These are phyloP conservation scores for Amphipoea oculea DNA, from an alignment of 2,888 invertebrate genomes.

Conservation along the genomic window DNA sequence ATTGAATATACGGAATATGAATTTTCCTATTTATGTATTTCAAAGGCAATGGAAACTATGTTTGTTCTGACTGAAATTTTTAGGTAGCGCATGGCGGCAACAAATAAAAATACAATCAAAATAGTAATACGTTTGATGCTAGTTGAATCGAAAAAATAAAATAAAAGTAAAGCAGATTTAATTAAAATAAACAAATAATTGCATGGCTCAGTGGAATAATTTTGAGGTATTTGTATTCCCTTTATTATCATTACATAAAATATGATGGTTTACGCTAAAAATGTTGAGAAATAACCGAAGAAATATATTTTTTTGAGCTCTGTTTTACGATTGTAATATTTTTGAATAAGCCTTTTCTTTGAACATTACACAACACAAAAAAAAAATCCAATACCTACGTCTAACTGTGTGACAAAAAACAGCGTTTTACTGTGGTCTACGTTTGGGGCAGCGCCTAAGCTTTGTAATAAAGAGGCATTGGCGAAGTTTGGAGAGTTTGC, in stretches of 20 bases:
- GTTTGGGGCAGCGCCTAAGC: not conserved
- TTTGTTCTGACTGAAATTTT: not conserved
- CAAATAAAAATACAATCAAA: too few relatives aligned
- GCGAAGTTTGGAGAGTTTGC: slow-evolving; percentile 30
- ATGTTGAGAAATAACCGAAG: too few relatives aligned
- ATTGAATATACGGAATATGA: not conserved
- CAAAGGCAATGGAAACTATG: not conserved
- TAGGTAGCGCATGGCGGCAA: too few relatives aligned
- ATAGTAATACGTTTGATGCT: not conserved
- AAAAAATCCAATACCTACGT: too few relatives aligned
- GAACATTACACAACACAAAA: not conserved
- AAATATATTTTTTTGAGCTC: too few relatives aligned
- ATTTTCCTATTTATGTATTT: not conserved
- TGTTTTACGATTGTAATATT: not conserved
- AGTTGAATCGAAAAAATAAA: not conserved
- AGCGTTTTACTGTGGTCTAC: not conserved
- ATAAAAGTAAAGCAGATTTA: too few relatives aligned
- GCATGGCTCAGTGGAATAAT: not conserved
- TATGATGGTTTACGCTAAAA: not conserved
- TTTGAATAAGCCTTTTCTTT: not conserved
- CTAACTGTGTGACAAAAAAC: not conserved
- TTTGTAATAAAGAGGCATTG: slow-evolving; percentile 9
- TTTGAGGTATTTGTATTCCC: not conserved
- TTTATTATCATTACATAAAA: not conserved
- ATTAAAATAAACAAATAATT: too few relatives aligned